A percentile compares a stretch with the other conserved stretches of the same genome.
Evolutionary conservation across 2,888 invertebrate species (phyloP).

Genomic region (Seira musarum): DNA sequence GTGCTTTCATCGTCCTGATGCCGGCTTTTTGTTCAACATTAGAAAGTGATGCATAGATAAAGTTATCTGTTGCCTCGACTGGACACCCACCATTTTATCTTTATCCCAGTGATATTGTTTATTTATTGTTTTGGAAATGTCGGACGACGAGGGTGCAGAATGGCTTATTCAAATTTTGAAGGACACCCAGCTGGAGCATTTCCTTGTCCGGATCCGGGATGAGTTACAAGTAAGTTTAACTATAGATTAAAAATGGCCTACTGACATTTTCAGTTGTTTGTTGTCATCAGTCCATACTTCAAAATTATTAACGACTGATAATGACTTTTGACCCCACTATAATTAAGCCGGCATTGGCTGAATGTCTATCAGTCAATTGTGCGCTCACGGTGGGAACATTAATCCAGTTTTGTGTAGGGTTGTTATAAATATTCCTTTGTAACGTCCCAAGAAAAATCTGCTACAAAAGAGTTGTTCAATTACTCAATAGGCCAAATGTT

Average conservation of each 20-base stretch:
- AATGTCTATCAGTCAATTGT: conserved; percentile 17
- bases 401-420: conserved; percentile 49
- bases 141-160: conserved; percentile 78
- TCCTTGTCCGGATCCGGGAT: conserved; percentile 90
- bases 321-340: conserved; percentile 27
- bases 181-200: conserved; percentile 94
- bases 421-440: conserved; percentile 14
- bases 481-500: background rate
- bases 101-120: too few species aligned
- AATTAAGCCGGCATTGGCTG: conserved; percentile 42
- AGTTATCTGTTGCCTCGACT: background rate
- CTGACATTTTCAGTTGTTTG: too few species aligned
- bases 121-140: conserved; percentile 52
- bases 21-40: background rate
- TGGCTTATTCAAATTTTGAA: conserved; percentile 89
- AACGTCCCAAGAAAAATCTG: conserved; percentile 48
- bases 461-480: conserved; percentile 12
- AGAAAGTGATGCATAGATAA: background rate
- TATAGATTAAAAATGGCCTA: too few species aligned
- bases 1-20: too few species aligned
- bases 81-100: too few species aligned
- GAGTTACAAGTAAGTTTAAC: conserved; percentile 83
- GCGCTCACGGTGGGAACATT: conserved; percentile 46
- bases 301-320: too few species aligned
- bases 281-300: too few species aligned